A percentile compares a stretch with the other conserved stretches of the same genome.
phyloP scores from a whole-genome alignment of 2,113 vertebrate species.

The Saguinus midas region DNA sequence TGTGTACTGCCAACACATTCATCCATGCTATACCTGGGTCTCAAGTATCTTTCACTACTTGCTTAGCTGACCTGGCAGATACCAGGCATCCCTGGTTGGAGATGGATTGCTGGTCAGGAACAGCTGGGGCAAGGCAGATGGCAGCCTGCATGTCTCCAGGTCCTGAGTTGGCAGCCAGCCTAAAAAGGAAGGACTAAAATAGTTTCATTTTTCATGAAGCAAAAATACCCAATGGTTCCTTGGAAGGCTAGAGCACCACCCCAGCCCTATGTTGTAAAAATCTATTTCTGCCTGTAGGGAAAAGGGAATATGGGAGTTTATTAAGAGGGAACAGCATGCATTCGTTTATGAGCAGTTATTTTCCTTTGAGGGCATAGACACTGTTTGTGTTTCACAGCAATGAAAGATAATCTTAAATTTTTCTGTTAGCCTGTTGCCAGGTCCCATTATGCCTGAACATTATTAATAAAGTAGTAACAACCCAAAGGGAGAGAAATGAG shows the following conservation, averaged over 20 bases:
- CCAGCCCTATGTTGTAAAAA: background rate
- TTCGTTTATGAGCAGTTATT: background rate
- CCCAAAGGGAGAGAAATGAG: background rate
- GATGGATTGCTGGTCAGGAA: conserved; percentile 64
- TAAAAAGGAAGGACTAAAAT: conserved; percentile 46
- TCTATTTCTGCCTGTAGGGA: background rate
- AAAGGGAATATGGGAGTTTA: background rate
- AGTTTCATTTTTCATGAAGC: conserved; percentile 72
- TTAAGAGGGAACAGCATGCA: background rate
- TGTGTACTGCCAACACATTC: background rate
- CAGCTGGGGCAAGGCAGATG: conserved; percentile 64
- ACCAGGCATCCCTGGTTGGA: conserved; percentile 57
- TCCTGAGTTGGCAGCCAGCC: conserved; percentile 49
- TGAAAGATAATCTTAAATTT: conserved; percentile 31
- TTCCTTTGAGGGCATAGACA: background rate
- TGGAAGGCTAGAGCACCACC: background rate
- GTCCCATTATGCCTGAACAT: background rate
- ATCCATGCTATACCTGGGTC: background rate
- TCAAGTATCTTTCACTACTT: conserved; percentile 32
- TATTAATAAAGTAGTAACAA: conserved; percentile 33
- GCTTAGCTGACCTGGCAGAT: conserved; percentile 67
- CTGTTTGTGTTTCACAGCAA: background rate
- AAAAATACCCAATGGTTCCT: background rate
- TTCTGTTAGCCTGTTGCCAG: conserved; percentile 30
- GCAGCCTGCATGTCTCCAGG: conserved; percentile 42